phyloP scores from a whole-genome alignment of 2,888 invertebrate species.

The Acanthoscelides obtectus region DNA sequence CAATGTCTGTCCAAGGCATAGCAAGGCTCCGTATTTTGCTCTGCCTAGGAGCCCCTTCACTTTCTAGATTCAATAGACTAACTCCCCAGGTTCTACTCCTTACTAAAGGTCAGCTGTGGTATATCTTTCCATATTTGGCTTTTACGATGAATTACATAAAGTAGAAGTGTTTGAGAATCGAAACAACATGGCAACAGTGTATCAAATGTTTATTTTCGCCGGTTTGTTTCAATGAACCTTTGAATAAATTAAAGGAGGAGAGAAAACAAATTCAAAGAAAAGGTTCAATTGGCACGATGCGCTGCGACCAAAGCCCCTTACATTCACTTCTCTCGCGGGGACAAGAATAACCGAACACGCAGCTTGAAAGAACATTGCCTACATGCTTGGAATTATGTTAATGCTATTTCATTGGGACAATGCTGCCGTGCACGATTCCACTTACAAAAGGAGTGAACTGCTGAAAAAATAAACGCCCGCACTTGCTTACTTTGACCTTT shows the following conservation, averaged over 20 bases:
- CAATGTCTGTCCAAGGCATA: no score
- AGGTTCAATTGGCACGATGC: slow-evolving; percentile 39
- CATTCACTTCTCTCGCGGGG: slow-evolving; percentile 29
- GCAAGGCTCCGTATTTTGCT: no score
- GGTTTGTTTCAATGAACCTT: slow-evolving; percentile 41
- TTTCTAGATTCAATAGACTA: no score
- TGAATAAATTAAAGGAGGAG: slow-evolving; percentile 37
- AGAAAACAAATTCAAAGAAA: slow-evolving; percentile 15
- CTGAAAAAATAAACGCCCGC: not conserved
- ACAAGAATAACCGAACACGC: slow-evolving; percentile 28
- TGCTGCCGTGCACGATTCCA: not conserved
- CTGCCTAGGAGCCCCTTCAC: no score
- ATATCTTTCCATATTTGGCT: no score
- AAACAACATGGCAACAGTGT: not conserved
- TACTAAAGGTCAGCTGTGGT: no score
- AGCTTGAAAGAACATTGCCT: slow-evolving; percentile 36
- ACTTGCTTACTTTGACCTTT: not conserved
- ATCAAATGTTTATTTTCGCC: slow-evolving; percentile 23
- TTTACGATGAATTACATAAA: no score
- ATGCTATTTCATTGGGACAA: slow-evolving; percentile 17
- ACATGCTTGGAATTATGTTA: slow-evolving; percentile 37
- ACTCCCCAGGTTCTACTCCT: no score
- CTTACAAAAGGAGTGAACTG: not conserved
- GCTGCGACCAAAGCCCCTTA: slow-evolving; percentile 27
- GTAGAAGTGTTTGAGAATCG: not conserved